These are phyloP conservation scores for Kobus ellipsiprymnus DNA, from an alignment of 2,113 vertebrate species.

Conservation along the genomic window DNA sequence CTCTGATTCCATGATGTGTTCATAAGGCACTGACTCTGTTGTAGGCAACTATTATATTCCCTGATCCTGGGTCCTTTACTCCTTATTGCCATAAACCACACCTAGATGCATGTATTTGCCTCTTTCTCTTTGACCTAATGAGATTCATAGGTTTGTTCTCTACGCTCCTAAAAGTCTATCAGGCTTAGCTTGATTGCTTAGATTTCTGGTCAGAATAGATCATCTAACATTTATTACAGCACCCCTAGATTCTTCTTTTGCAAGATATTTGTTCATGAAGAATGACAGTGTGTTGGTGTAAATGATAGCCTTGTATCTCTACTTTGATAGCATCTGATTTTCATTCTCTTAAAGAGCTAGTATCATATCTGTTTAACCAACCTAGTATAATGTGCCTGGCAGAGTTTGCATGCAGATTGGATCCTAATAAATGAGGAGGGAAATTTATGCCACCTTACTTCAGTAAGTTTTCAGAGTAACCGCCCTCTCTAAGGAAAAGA, in stretches of 20 bases:
- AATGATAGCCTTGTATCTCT: background rate
- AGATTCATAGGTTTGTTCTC: background rate
- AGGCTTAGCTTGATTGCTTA: background rate
- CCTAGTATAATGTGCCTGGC: background rate
- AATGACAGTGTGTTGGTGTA: background rate
- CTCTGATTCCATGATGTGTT: background rate
- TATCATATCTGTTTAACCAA: background rate
- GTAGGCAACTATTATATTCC: background rate
- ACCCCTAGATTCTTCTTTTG: background rate
- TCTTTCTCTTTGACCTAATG: background rate
- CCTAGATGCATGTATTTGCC: background rate
- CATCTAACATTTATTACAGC: background rate
- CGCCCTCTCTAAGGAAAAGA: background rate
- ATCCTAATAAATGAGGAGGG: background rate
- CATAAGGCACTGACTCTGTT: background rate
- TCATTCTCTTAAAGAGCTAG: background rate
- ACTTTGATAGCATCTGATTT: background rate
- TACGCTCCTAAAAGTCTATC: background rate
- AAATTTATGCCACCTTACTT: background rate
- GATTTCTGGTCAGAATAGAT: background rate
- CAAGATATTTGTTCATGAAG: background rate
- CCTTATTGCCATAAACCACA: background rate
- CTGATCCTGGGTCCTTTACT: background rate
- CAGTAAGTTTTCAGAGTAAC: slow-evolving; percentile 8
- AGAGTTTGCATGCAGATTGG: background rate